Evolutionary conservation across 2,113 vertebrate species (phyloP), one percentile per base, ranked within the genome.

Genomic region (Scomber scombrus): DNA sequence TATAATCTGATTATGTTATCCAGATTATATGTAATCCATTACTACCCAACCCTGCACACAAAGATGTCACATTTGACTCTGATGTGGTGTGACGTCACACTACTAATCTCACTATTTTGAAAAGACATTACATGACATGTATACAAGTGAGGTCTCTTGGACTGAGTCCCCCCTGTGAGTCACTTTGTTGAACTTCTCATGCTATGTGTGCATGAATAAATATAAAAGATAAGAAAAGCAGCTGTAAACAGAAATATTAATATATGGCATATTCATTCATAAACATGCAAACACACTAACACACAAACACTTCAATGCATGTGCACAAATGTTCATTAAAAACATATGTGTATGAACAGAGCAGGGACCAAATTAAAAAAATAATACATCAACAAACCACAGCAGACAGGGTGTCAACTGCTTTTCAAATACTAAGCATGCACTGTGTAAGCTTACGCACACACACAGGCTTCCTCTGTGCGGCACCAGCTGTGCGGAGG

Each of bases 401-500:
- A 82, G 19, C 14, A 77, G 34, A 50, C 45, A 6, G 46, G 74
- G 29, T 64, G 51, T 58, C 52, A 68, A 76, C 34, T 63, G 78
- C 47, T 71, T 73, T 75, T 52, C 66, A 57, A 67, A 76, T 65
- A 72, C 18, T 50, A 81, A 0, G 18, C 23, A 11, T 4, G 11
- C 29, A 55, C 15, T 23, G 34, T 40, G 9, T 3, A 19, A 3
- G 18, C 12, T 3, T 10, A n/a, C 34, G 49, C 57, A 81, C 68
- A 72, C 54, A 40, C 78, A 80, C 34, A 77, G 7, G 8, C 70
- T 65, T 88, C 74, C 80, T 85, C 51, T 86, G 78, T 74, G 68
- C 68, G 21, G 66, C 81, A 49, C 69, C 86, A 88, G 88, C 78
- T 89, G 85, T 73, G 55, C 12, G 61, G 62, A 67, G 78, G 75